Conservation (phyloP, 1,140 invertebrate genomes). For the Onthophagus taurus region DNA sequence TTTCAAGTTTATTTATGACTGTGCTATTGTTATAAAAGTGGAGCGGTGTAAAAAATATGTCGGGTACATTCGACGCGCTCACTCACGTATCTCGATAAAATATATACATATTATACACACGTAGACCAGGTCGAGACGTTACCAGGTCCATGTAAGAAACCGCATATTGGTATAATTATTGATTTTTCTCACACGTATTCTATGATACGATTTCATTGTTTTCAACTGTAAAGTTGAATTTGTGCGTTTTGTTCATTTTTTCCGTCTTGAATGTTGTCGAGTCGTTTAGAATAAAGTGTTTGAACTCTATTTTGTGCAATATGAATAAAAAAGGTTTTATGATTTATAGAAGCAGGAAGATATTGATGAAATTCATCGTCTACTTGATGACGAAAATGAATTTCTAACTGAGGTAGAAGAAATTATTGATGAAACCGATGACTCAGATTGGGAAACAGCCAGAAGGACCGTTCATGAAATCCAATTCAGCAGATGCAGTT, state of each 20-base stretch:
- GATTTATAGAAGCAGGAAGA: not conserved
- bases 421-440: conserved; percentile 14
- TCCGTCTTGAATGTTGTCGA: not conserved
- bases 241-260: not conserved
- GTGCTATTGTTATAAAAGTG: not conserved
- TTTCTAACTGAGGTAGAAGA: not conserved
- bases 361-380: not conserved
- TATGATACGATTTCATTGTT: too few species aligned
- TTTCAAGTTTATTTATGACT: not conserved
- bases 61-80: not conserved
- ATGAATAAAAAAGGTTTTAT: not conserved
- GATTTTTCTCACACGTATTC: too few species aligned
- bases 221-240: not conserved
- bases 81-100: not conserved
- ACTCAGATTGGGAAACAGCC: conserved; percentile 10
- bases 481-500: not conserved
- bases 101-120: too few species aligned
- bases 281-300: not conserved
- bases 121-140: too few species aligned
- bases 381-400: not conserved
- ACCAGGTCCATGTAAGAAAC: too few species aligned
- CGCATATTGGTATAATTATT: too few species aligned
- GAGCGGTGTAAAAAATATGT: not conserved
- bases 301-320: not conserved
- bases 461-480: not conserved